A percentile compares a stretch with the other conserved stretches of the same genome.
Conservation (phyloP, 2,113 vertebrate genomes). For the Micronycteris hirsuta region DNA sequence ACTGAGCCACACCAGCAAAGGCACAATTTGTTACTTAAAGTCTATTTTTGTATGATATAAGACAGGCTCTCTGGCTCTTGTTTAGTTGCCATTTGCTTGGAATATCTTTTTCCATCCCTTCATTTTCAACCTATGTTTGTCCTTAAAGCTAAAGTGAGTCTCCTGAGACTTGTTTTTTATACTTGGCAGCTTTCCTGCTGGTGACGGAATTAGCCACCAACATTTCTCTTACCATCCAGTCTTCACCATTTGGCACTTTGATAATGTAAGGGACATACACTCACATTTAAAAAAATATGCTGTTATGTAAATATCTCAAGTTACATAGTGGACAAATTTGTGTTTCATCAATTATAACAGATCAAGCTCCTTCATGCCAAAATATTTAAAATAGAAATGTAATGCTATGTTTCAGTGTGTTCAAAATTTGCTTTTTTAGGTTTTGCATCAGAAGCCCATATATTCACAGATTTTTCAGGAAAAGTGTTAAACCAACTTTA, state of each 20-base stretch:
- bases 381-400: background rate
- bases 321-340: background rate
- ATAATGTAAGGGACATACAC: background rate
- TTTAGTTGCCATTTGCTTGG: background rate
- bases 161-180: background rate
- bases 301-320: background rate
- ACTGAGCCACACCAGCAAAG: too few species aligned
- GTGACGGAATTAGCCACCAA: background rate
- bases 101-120: background rate
- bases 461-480: background rate
- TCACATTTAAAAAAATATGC: background rate
- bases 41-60: background rate
- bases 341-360: background rate
- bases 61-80: background rate
- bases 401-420: background rate
- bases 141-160: background rate
- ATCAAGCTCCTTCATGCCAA: background rate
- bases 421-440: background rate
- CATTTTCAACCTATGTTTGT: background rate
- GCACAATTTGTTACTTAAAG: background rate
- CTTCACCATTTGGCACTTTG: background rate
- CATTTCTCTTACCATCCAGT: background rate
- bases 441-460: background rate
- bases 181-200: background rate
- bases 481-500: background rate